phyloP scores from a whole-genome alignment of 2,797 vertebrate genomes.

The Brachymystax lenok region DNA sequence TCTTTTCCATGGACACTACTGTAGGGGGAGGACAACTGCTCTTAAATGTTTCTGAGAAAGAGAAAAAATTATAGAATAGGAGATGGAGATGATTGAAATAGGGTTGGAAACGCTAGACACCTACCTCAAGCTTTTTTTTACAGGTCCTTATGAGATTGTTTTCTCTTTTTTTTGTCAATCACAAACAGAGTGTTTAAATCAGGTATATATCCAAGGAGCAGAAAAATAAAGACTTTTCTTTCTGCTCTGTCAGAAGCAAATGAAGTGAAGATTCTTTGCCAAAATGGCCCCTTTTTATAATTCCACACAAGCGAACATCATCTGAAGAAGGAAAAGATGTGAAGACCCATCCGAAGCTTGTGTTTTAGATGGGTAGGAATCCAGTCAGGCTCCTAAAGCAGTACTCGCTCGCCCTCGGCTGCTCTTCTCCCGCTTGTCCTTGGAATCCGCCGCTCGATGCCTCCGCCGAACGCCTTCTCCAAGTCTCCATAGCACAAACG shows the following conservation, averaged over 20 bases:
- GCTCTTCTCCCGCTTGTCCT: conserved; percentile 84
- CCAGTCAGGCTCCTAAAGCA: conserved; percentile 80
- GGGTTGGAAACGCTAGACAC: conserved; percentile 79
- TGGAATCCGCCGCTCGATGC: conserved; percentile 83
- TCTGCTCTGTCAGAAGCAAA: conserved; percentile 70
- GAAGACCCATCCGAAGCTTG: conserved; percentile 65
- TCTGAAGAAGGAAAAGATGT: conserved; percentile 64
- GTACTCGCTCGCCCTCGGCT: conserved; percentile 71
- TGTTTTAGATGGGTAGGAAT: conserved; percentile 64
- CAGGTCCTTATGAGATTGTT: conserved; percentile 77
- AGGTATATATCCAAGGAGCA: conserved; percentile 69
- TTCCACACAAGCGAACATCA: conserved; percentile 69
- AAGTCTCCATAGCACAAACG: conserved; percentile 80
- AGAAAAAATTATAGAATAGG: conserved; percentile 57
- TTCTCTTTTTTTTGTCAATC: conserved; percentile 76
- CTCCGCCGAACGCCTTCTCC: conserved; percentile 70
- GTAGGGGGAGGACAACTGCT: conserved; percentile 48
- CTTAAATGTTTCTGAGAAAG: conserved; percentile 63
- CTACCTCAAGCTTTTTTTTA: conserved; percentile 83
- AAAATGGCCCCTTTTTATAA: conserved; percentile 73
- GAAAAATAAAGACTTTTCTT: conserved; percentile 66
- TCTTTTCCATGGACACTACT: conserved; percentile 78
- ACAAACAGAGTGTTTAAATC: conserved; percentile 67
- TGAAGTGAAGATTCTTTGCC: conserved; percentile 69
- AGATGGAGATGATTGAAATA: conserved; percentile 68